Evolutionary conservation across 2,797 vertebrate species (phyloP).

Genomic region (Thalassophryne amazonica): DNA sequence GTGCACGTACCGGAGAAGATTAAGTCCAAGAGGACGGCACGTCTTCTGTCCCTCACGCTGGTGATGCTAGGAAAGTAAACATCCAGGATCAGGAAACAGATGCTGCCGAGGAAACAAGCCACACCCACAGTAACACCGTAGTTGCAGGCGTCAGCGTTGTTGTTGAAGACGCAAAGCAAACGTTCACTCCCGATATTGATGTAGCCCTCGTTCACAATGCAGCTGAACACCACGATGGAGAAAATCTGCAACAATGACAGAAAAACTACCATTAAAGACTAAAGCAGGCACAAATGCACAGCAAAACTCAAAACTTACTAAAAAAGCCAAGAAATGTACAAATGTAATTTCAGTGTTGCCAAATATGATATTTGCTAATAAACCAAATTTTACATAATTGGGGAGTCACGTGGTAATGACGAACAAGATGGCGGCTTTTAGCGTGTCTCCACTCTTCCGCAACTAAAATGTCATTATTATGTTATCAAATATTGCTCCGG

Average conservation of each 20-base stretch:
- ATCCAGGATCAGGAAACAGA: conserved; percentile 88
- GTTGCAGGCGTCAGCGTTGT: conserved; percentile 91
- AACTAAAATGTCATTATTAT: too few relatives aligned
- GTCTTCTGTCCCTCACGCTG: conserved; percentile 88
- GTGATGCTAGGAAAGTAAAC: conserved; percentile 94
- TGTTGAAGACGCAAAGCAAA: conserved; percentile 89
- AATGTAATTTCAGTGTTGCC: too few relatives aligned
- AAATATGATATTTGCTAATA: too few relatives aligned
- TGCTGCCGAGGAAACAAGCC: conserved; percentile 88
- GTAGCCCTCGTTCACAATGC: conserved; percentile 95
- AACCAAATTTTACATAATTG: too few relatives aligned
- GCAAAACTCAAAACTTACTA: too few relatives aligned
- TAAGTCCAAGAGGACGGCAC: conserved; percentile 87
- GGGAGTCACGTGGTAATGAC: too few relatives aligned
- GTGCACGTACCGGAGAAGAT: conserved; percentile 85
- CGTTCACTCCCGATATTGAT: conserved; percentile 85
- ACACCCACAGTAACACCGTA: conserved; percentile 88
- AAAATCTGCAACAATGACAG: conserved; percentile 59
- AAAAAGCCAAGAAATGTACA: too few relatives aligned
- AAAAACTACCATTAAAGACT: too few relatives aligned
- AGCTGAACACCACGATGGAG: conserved; percentile 94
- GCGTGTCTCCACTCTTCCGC: too few relatives aligned
- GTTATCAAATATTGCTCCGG: too few relatives aligned
- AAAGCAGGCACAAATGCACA: too few relatives aligned
- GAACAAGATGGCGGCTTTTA: too few relatives aligned